phyloP scores from a whole-genome alignment of 2,113 vertebrate species.

The Zonotrichia leucophrys region DNA sequence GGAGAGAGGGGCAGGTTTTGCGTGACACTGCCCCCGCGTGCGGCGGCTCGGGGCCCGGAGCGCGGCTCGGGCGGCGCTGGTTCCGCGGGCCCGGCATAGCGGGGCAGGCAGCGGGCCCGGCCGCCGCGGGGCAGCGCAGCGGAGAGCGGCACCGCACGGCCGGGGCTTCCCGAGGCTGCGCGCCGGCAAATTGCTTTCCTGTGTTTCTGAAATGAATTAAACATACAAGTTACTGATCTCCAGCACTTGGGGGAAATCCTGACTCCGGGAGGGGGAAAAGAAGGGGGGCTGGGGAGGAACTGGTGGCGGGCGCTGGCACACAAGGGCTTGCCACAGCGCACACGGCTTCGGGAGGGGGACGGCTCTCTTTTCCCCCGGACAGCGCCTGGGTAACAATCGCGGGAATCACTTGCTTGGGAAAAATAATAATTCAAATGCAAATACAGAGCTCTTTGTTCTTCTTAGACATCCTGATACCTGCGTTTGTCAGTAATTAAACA shows the following conservation, averaged over 20 bases:
- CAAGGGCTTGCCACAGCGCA: not conserved
- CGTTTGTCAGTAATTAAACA: constrained; percentile 74
- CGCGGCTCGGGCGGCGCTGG: constrained; percentile 17
- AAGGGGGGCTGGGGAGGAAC: not conserved
- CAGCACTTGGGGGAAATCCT: constrained; percentile 35
- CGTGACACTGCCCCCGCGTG: not conserved
- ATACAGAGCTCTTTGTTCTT: constrained; percentile 70
- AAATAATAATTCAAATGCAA: constrained; percentile 72
- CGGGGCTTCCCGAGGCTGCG: constrained; percentile 67
- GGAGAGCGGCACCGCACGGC: constrained; percentile 23
- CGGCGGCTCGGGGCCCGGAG: not conserved
- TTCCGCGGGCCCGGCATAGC: not conserved
- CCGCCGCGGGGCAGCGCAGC: not conserved
- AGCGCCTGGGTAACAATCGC: constrained; percentile 13
- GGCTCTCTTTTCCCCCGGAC: not conserved
- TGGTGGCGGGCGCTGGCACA: not conserved
- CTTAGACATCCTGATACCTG: constrained; percentile 43
- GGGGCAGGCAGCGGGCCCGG: not conserved
- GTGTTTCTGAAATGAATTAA: constrained; percentile 75
- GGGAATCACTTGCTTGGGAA: constrained; percentile 59
- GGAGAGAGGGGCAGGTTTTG: not conserved
- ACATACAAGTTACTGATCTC: constrained; percentile 66
- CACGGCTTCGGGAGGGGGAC: not conserved
- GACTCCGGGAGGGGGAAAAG: not conserved
- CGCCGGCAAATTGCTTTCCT: constrained; percentile 64